Evolutionary conservation across 2,888 invertebrate genomes (phyloP).

Genomic region (Chrysina gloriosa): DNA sequence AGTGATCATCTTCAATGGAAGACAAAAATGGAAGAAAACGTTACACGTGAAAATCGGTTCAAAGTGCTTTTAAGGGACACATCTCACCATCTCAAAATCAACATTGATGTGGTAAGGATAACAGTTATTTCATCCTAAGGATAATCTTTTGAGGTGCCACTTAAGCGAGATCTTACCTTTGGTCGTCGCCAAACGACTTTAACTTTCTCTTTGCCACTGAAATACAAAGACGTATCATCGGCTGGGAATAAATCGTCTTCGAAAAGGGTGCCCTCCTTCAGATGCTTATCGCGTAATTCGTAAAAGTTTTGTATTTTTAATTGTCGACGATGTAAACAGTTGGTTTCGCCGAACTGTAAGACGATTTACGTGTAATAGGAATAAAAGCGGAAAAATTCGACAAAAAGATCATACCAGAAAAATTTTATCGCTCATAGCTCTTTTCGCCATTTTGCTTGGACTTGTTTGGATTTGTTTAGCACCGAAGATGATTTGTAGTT

Average conservation of each 20-base stretch:
- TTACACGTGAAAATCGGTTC: too few relatives aligned
- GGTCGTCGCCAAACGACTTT: conserved; percentile 5
- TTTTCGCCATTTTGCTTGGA: background rate
- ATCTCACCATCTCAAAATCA: too few relatives aligned
- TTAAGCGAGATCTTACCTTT: background rate
- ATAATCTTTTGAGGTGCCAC: too few relatives aligned
- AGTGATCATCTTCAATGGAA: too few relatives aligned
- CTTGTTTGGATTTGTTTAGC: background rate
- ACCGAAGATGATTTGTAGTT: background rate
- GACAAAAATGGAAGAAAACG: too few relatives aligned
- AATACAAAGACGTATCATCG: conserved; percentile 1
- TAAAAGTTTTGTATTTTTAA: conserved; percentile 3
- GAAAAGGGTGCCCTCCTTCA: conserved; percentile 10
- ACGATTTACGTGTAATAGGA: background rate
- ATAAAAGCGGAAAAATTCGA: background rate
- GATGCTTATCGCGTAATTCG: conserved; percentile 11
- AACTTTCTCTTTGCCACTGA: background rate
- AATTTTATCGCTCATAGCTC: conserved; percentile 7
- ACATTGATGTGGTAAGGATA: too few relatives aligned
- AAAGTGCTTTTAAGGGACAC: too few relatives aligned
- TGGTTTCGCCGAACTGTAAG: conserved; percentile 4
- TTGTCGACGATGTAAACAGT: background rate
- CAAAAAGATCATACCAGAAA: background rate
- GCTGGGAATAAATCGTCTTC: conserved; percentile 22
- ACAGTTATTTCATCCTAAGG: too few relatives aligned